A percentile compares a stretch with the other conserved stretches of the same genome.
Conservation (phyloP, 1,140 invertebrate species). For the Lethrus apterus region DNA sequence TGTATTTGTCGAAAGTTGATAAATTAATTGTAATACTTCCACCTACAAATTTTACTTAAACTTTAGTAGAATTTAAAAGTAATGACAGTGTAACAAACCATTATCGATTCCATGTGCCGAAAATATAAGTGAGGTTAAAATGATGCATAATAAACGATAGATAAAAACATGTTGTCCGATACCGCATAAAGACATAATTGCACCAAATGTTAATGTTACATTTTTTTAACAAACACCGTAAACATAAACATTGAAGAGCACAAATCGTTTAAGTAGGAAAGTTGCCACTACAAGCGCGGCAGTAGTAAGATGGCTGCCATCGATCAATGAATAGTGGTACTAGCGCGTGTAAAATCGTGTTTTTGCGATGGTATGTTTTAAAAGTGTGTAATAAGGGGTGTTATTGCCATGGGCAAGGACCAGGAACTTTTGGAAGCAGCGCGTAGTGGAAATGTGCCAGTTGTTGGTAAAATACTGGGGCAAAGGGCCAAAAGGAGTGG, state of each 20-base stretch:
- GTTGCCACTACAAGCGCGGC: slow-evolving; percentile 22
- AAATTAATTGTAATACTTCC: slow-evolving; percentile 5
- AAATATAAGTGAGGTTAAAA: slow-evolving; percentile 9
- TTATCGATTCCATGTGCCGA: not conserved
- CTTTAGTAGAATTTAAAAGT: not conserved
- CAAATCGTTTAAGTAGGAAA: slow-evolving; percentile 5
- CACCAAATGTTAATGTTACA: not conserved
- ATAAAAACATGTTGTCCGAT: slow-evolving; percentile 1
- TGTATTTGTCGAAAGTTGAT: not conserved
- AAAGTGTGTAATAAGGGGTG: slow-evolving; percentile 44
- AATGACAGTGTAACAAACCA: not conserved
- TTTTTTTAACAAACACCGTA: slow-evolving; percentile 1
- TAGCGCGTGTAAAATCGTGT: slow-evolving; percentile 33
- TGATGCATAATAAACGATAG: not conserved
- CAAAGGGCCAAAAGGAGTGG: slow-evolving; percentile 86
- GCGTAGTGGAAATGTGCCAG: slow-evolving; percentile 77
- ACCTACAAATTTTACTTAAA: not conserved
- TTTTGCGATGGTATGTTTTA: slow-evolving; percentile 49
- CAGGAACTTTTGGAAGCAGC: slow-evolving; percentile 93
- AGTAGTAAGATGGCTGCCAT: slow-evolving; percentile 58
- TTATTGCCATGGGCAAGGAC: slow-evolving; percentile 86
- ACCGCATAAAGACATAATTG: not conserved
- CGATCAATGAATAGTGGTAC: slow-evolving; percentile 66
- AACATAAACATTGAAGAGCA: not conserved
- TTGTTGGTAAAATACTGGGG: slow-evolving; percentile 85